A percentile compares a stretch with the other conserved stretches of the same genome.
Evolutionary conservation across 2,113 vertebrate genomes (phyloP).

Genomic region (Xiphias gladius): DNA sequence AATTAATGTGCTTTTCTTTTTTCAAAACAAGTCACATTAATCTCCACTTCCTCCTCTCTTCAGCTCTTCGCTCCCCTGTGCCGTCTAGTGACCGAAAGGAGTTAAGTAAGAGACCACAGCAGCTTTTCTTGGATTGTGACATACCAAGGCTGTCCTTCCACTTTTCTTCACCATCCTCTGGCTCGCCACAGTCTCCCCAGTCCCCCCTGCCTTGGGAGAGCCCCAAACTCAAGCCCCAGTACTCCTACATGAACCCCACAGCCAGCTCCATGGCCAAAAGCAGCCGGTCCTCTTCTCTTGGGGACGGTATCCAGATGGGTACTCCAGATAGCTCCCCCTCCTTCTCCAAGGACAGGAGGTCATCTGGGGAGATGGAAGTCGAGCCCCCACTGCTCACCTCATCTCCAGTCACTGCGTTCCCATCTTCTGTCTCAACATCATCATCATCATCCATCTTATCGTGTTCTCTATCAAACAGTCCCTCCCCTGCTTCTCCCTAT

Average conservation of each 20-base stretch:
- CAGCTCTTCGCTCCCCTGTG: conserved; percentile 62
- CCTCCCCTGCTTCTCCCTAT: conserved; percentile 9
- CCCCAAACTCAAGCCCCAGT: conserved; percentile 73
- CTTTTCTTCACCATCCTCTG: conserved; percentile 74
- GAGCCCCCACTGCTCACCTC: conserved; percentile 78
- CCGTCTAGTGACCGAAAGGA: conserved; percentile 54
- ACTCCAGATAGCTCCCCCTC: conserved; percentile 41
- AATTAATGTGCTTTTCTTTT: neutral
- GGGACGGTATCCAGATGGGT: conserved; percentile 85
- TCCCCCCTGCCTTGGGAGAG: conserved; percentile 82
- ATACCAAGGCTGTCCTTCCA: conserved; percentile 44
- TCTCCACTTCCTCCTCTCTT: neutral
- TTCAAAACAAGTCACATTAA: conserved; percentile 3
- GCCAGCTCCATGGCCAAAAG: conserved; percentile 93
- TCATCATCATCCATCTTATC: neutral
- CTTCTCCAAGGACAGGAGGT: conserved; percentile 32
- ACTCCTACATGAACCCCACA: conserved; percentile 94
- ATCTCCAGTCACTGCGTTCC: conserved; percentile 74
- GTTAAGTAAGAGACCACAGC: conserved; percentile 39
- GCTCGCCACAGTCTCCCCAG: conserved; percentile 71
- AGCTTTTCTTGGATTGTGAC: conserved; percentile 39
- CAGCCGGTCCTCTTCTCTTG: conserved; percentile 88
- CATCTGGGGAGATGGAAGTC: conserved; percentile 27
- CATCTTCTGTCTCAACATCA: neutral
- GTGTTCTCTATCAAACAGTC: neutral